Conservation (phyloP, 1,140 invertebrate species). For the Galleria mellonella region DNA sequence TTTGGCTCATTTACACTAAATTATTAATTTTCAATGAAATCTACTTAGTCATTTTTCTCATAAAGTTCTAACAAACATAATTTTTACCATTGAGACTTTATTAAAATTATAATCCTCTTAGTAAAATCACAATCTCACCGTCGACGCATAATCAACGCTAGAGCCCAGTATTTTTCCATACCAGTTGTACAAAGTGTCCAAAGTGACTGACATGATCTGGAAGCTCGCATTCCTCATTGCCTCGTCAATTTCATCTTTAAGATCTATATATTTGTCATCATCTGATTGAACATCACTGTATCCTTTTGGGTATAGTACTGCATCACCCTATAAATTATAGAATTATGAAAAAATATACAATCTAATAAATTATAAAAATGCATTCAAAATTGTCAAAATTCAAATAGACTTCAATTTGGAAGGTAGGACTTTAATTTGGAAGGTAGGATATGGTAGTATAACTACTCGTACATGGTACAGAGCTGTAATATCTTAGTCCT, state of each 20-base stretch:
- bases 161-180: slow-evolving; percentile 42
- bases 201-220: slow-evolving; percentile 27
- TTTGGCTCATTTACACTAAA: too few relatives aligned
- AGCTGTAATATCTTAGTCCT: too few relatives aligned
- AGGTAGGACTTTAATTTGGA: too few relatives aligned
- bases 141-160: slow-evolving; percentile 57
- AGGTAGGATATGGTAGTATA: too few relatives aligned
- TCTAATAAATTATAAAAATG: not conserved
- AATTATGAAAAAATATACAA: not conserved
- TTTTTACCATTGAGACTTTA: too few relatives aligned
- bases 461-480: too few relatives aligned
- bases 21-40: too few relatives aligned
- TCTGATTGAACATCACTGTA: slow-evolving; percentile 35
- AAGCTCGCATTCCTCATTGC: slow-evolving; percentile 51
- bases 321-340: slow-evolving; percentile 45
- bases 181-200: slow-evolving; percentile 47
- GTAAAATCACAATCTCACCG: slow-evolving; percentile 23
- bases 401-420: too few relatives aligned
- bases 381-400: too few relatives aligned
- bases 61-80: too few relatives aligned
- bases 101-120: too few relatives aligned
- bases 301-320: slow-evolving; percentile 51
- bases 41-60: too few relatives aligned
- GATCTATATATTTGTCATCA: slow-evolving; percentile 58
- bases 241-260: slow-evolving; percentile 53